Conservation (phyloP, 2,797 vertebrate genomes). For the Arctocebus calabarensis region DNA sequence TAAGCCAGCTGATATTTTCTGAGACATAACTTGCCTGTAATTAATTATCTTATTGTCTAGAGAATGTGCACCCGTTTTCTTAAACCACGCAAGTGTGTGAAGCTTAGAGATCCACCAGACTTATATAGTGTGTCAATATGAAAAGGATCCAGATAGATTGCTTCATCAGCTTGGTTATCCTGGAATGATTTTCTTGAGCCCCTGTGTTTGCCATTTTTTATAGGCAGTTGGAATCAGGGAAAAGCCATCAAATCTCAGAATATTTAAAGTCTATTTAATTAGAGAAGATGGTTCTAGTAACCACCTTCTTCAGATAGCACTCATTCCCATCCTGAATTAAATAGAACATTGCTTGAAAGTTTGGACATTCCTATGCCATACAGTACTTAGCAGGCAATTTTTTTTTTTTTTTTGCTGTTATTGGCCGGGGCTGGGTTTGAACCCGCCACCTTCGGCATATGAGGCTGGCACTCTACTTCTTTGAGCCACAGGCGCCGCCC, state of each 20-base stretch:
- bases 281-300: neutral
- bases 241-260: neutral
- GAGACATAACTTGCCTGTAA: neutral
- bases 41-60: neutral
- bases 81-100: neutral
- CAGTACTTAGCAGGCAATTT: neutral
- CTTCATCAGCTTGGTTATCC: neutral
- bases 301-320: neutral
- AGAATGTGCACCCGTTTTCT: neutral
- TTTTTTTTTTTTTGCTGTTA: neutral
- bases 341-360: neutral
- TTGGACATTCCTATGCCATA: neutral
- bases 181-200: neutral
- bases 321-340: neutral
- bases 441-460: too few species aligned
- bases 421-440: too few species aligned
- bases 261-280: neutral
- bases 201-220: neutral
- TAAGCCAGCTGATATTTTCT: constrained; percentile 4
- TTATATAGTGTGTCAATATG: neutral
- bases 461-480: too few species aligned
- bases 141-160: neutral
- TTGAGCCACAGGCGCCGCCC: too few species aligned
- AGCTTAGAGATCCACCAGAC: neutral
- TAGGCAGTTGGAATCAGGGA: neutral